phyloP scores from a whole-genome alignment of 2,113 vertebrate species.

The Tetrax tetrax region DNA sequence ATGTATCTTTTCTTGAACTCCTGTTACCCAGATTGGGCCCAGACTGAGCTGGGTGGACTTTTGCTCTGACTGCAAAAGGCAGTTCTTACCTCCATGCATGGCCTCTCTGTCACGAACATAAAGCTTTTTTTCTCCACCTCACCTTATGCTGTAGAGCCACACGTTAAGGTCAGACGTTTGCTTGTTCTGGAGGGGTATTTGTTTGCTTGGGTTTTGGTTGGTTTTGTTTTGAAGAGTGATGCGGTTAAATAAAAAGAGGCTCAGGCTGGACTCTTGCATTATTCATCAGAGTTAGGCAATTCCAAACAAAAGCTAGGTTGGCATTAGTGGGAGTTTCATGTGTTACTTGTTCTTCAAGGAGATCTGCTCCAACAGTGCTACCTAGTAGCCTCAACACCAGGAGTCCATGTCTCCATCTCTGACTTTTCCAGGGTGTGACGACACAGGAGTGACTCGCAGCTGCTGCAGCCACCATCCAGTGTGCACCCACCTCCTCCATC shows the following conservation, averaged over 20 bases:
- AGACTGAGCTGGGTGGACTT: background rate
- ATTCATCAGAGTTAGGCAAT: conserved; percentile 51
- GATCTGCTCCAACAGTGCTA: background rate
- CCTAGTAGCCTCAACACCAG: background rate
- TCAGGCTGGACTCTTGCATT: conserved; percentile 20
- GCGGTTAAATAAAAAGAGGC: background rate
- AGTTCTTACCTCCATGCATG: background rate
- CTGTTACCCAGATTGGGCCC: background rate
- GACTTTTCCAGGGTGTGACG: background rate
- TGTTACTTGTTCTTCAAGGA: conserved; percentile 1
- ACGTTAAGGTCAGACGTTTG: background rate
- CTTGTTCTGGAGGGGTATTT: conserved; percentile 3
- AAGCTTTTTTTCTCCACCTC: background rate
- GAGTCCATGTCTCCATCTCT: background rate
- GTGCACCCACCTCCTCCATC: background rate
- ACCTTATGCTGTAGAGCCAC: background rate
- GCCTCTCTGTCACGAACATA: background rate
- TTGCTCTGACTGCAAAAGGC: background rate
- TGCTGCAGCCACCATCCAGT: background rate
- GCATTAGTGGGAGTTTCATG: conserved; percentile 1
- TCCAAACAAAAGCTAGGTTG: conserved; percentile 40
- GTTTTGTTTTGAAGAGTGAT: conserved; percentile 20
- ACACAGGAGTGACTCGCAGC: accelerated
- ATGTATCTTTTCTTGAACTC: background rate
- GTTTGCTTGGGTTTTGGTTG: background rate